Conservation (phyloP, 2,797 vertebrate genomes). For the Aldrovandia affinis region DNA sequence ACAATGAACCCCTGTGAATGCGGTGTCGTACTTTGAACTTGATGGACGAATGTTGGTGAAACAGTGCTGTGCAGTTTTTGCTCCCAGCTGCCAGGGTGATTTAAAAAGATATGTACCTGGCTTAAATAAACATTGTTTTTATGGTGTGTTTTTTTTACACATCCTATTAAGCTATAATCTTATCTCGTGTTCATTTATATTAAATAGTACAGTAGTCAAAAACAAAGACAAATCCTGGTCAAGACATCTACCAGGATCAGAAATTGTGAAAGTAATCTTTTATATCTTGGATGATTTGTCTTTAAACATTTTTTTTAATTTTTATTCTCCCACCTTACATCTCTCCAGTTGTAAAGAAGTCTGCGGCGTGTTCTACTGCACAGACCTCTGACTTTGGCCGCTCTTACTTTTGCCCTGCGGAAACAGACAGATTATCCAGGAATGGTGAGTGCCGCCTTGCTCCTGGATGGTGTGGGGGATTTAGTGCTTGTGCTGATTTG, state of each 20-base stretch:
- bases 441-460: background rate
- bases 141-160: background rate
- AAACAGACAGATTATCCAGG: background rate
- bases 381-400: background rate
- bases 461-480: background rate
- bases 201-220: background rate
- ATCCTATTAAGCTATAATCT: background rate
- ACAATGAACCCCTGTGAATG: background rate
- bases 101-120: background rate
- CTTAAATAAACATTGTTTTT: background rate
- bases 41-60: background rate
- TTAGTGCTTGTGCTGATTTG: background rate
- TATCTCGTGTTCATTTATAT: background rate
- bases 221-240: background rate
- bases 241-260: background rate
- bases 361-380: background rate
- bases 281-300: background rate
- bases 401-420: background rate
- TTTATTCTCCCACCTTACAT: background rate
- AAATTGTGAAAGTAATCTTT: background rate
- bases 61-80: background rate
- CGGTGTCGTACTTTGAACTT: background rate
- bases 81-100: background rate
- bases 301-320: background rate
- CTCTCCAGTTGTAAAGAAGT: background rate